Evolutionary conservation across 2,888 invertebrate genomes (phyloP), one percentile per base, ranked within the genome.

Genomic region (Conistra vaccinii): DNA sequence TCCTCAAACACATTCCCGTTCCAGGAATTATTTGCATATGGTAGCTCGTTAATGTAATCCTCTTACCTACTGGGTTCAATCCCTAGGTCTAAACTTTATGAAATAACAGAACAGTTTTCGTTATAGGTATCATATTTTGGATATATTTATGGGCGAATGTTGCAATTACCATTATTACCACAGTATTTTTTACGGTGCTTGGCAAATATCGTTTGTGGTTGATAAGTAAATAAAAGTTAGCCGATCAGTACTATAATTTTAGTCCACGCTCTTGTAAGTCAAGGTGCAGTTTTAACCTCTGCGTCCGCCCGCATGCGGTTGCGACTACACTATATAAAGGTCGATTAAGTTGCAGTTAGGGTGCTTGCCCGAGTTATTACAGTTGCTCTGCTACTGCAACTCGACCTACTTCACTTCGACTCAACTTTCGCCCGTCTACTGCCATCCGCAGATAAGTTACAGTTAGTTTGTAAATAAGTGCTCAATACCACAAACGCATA

Each of bases 31-130:
- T 80, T 78, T 67, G 57, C 69, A 81, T 66, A 69, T 35, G 51
- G 32, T 57, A 20, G 66, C 32, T 57, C 14, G 51, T 66, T 69
- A 42, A 51, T 65, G 32, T 77, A 81, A 80, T 80, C 77, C 71
- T 71, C 35, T 53, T 67, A 79, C 42, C n/a, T 17, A 57, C 20
- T 32, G n/a, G 3, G 17, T 65, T 51, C 17, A 51, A 53, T 45
- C 48, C 65, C 35, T 26, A 26, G 48, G 23, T 23, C 4, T 32
- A 42, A 51, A n/a, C 26, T 76, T 69, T 42, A 26, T 17, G 14
- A 74, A 45, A 42, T 39, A 74, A 3, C 12, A 4, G n/a, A 62
- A 79, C 53, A 26, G 48, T 48, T 48, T 71, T 39, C 35, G 2
- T 57, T 57, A n/a, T n/a, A 14, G 9, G 9, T 76, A 23, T 32